A percentile compares a stretch with the other conserved stretches of the same genome.
Evolutionary conservation across 2,888 invertebrate species (phyloP).

Genomic region (Caenorhabditis imperialis): DNA sequence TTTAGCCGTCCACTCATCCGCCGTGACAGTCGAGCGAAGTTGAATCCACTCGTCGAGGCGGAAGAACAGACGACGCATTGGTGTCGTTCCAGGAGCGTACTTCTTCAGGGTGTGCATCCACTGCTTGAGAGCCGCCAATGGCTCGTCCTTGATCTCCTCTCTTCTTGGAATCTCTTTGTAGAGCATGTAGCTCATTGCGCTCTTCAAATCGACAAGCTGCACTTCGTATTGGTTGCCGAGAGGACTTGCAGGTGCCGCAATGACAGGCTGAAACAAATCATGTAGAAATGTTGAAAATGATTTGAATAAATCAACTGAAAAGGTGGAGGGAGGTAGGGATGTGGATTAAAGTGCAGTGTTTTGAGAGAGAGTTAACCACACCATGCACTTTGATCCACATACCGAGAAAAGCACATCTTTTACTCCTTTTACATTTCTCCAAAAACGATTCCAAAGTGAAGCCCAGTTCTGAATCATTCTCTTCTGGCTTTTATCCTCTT

Average conservation of each 20-base stretch:
- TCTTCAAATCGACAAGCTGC: conserved; percentile 90
- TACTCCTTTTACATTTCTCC: conserved; percentile 27
- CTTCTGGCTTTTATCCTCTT: background rate
- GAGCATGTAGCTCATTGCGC: conserved; percentile 87
- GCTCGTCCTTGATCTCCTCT: conserved; percentile 84
- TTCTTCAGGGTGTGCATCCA: conserved; percentile 85
- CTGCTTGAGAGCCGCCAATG: conserved; percentile 85
- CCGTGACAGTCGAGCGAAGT: conserved; percentile 77
- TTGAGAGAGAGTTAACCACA: conserved; percentile 36
- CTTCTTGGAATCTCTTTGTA: conserved; percentile 85
- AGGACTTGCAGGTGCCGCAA: conserved; percentile 29
- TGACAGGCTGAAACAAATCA: conserved; percentile 51
- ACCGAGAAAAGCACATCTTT: conserved; percentile 30
- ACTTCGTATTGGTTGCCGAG: conserved; percentile 79
- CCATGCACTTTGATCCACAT: conserved; percentile 37
- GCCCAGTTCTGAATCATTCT: conserved; percentile 35
- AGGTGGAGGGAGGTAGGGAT: too few relatives aligned
- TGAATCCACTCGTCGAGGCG: conserved; percentile 82
- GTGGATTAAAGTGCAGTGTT: conserved; percentile 42
- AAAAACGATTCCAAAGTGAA: conserved; percentile 38
- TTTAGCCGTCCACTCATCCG: conserved; percentile 79
- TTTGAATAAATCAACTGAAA: background rate
- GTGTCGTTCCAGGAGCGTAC: conserved; percentile 87
- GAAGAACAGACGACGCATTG: conserved; percentile 84
- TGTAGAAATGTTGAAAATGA: background rate